Conservation (phyloP, 1,140 invertebrate genomes). For the Fragariocoptes setiger region DNA sequence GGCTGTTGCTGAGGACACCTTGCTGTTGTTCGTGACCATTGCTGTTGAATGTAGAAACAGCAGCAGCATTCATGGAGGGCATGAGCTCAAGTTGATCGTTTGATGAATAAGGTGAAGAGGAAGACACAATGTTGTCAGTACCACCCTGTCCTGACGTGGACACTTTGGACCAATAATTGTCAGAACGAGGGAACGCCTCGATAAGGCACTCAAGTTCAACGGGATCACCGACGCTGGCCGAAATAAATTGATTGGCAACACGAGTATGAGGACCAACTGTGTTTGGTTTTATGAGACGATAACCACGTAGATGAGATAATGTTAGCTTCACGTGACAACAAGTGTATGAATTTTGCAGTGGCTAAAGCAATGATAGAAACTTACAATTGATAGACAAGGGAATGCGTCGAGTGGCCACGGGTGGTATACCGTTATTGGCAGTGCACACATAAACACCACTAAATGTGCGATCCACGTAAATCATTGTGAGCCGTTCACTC, state of each 20-base stretch:
- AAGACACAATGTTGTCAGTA: neutral
- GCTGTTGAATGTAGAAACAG: no score
- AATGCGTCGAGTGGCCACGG: conserved; percentile 40
- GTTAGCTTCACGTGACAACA: no score
- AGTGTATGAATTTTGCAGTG: no score
- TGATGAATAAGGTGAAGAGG: no score
- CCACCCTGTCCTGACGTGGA: neutral
- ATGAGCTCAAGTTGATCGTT: no score
- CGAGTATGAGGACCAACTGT: conserved; percentile 20
- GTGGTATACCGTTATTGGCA: conserved; percentile 57
- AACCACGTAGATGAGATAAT: no score
- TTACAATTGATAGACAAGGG: conserved; percentile 37
- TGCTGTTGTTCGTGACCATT: no score
- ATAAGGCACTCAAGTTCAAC: conserved; percentile 18
- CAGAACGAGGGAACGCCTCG: conserved; percentile 13
- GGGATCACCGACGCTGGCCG: conserved; percentile 17
- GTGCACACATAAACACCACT: conserved; percentile 37
- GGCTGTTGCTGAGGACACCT: neutral
- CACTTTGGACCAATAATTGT: conserved; percentile 13
- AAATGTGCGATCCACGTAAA: neutral
- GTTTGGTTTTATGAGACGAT: no score
- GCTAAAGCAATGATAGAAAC: no score
- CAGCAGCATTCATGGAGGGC: no score
- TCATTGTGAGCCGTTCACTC: no score
- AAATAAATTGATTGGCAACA: conserved; percentile 20